phyloP scores from a whole-genome alignment of 2,888 invertebrate species.

The Cephus runcator region DNA sequence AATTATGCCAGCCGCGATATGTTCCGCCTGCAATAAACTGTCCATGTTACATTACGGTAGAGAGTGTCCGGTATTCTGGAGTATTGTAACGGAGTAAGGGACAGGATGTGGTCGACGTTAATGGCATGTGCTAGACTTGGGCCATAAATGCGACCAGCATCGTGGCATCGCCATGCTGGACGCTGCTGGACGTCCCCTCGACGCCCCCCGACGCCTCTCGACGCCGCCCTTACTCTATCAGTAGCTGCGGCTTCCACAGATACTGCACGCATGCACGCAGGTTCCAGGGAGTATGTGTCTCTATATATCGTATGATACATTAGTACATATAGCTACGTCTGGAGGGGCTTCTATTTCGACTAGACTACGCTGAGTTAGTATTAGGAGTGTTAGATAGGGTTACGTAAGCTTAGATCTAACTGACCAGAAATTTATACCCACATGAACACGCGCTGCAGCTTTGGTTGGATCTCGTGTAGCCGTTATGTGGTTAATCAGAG shows the following conservation, averaged over 20 bases:
- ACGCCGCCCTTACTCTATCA: not conserved
- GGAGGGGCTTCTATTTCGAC: not conserved
- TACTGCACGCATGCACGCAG: conserved; percentile 1
- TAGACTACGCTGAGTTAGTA: not conserved
- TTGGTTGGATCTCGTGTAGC: not conserved
- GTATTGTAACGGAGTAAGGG: conserved; percentile 41
- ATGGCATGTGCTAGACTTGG: conserved; percentile 40
- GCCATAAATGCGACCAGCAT: conserved; percentile 30
- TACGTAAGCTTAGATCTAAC: not conserved
- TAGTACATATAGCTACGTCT: not conserved
- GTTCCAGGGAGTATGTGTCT: not conserved
- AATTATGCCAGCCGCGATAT: not conserved
- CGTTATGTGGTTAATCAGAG: not conserved
- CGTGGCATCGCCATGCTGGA: conserved; percentile 22
- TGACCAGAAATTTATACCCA: not conserved
- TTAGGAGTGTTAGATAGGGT: not conserved
- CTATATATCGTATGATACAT: not conserved
- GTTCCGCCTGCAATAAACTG: conserved; percentile 32
- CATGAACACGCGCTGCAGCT: not conserved
- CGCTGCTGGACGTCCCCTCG: not conserved
- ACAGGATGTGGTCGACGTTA: conserved; percentile 48
- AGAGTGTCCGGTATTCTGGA: conserved; percentile 35
- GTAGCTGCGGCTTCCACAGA: conserved; percentile 6
- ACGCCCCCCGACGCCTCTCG: not conserved
- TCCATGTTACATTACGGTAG: conserved; percentile 37